phyloP scores from a whole-genome alignment of 1,140 invertebrate species.

The Campoletis sonorensis region DNA sequence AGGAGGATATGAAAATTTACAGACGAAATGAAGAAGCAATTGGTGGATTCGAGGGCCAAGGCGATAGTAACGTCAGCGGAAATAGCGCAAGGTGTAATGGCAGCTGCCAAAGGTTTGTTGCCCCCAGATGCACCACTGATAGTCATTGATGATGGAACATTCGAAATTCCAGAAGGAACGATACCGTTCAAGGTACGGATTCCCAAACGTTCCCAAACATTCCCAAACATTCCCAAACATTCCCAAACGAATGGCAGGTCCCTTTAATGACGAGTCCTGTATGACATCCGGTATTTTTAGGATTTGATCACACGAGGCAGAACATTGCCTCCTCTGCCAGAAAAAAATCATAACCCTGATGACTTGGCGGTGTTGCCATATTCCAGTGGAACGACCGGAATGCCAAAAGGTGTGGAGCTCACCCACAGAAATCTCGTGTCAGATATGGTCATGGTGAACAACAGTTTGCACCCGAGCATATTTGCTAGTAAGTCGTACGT shows the following conservation, averaged over 20 bases:
- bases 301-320: constrained; percentile 70
- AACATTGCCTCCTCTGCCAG: constrained; percentile 58
- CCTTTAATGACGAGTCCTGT: too few relatives aligned
- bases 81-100: constrained; percentile 67
- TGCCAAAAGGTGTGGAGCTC: constrained; percentile 94
- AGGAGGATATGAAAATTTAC: constrained; percentile 40
- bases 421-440: constrained; percentile 87
- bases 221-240: too few relatives aligned
- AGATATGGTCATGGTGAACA: constrained; percentile 80
- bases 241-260: too few relatives aligned
- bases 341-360: constrained; percentile 60
- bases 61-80: constrained; percentile 81
- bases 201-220: too few relatives aligned
- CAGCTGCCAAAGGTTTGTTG: constrained; percentile 51
- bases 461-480: constrained; percentile 60
- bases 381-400: constrained; percentile 92
- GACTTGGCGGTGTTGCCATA: constrained; percentile 81
- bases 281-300: constrained; percentile 49
- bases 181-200: constrained; percentile 67
- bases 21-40: constrained; percentile 88
- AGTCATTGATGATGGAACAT: constrained; percentile 63
- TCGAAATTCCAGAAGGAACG: constrained; percentile 59
- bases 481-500: constrained; percentile 52
- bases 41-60: constrained; percentile 81
- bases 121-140: constrained; percentile 60